Conservation (phyloP, 2,888 invertebrate genomes). For the Leucophenga montana region DNA sequence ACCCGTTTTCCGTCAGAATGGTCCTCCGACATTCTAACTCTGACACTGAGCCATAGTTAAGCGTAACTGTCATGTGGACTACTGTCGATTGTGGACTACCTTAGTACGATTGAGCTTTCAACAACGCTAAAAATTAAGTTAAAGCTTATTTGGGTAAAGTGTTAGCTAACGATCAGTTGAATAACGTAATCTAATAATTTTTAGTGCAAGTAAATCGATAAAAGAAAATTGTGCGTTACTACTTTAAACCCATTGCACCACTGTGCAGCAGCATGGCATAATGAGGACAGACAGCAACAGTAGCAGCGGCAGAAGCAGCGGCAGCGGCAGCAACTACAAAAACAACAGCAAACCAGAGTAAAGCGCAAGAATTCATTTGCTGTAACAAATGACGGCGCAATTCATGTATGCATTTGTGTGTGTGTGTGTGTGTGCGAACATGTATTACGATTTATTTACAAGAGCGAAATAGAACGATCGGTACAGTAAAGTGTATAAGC, state of each 20-base stretch:
- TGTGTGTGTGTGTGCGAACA: conserved; percentile 16
- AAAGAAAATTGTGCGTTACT: not conserved
- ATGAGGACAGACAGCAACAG: conserved; percentile 14
- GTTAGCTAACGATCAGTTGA: no score
- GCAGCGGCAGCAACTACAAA: conserved; percentile 8
- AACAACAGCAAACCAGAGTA: conserved; percentile 8
- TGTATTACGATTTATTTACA: conserved; percentile 15
- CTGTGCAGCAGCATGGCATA: conserved; percentile 6
- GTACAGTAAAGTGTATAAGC: not conserved
- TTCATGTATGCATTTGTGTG: not conserved
- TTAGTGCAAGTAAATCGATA: not conserved
- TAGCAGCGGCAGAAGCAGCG: not conserved
- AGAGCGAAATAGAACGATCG: not conserved
- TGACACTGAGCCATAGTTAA: no score
- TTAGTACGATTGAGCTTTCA: no score
- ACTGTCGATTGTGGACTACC: no score
- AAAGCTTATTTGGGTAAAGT: no score
- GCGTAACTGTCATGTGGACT: no score
- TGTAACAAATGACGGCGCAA: not conserved
- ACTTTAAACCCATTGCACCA: not conserved
- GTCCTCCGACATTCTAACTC: no score
- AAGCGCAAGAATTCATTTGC: conserved; percentile 5
- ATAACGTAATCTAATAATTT: no score
- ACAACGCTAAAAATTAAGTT: no score
- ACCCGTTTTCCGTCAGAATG: no score